Conservation (phyloP, 2,113 vertebrate genomes). For the Canis aureus region DNA sequence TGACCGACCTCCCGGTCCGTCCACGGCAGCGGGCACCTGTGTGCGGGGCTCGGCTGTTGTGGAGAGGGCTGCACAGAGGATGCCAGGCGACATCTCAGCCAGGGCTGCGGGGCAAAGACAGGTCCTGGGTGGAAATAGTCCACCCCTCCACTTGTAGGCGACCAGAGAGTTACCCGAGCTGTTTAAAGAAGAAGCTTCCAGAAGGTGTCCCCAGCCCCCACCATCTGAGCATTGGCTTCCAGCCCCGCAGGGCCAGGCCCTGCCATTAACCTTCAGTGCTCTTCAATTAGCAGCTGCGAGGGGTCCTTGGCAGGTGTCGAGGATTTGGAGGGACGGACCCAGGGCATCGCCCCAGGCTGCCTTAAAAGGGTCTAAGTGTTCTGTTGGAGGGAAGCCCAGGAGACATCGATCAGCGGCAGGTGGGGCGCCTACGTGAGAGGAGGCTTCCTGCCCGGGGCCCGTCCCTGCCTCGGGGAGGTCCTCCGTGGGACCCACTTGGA, state of each 20-base stretch:
- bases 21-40: rapidly evolving
- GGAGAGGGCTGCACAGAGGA: rapidly evolving
- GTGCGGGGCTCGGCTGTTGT: rapidly evolving
- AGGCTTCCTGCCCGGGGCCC: too few species aligned
- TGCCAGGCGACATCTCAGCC: rapidly evolving
- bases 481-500: rapidly evolving
- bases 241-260: background rate
- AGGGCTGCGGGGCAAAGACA: rapidly evolving
- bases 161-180: background rate
- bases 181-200: background rate
- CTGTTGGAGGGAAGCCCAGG: conserved; percentile 54
- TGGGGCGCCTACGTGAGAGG: rapidly evolving
- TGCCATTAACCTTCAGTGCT: background rate
- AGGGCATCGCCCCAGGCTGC: background rate
- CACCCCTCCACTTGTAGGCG: too few species aligned
- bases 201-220: background rate
- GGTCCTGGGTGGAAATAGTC: rapidly evolving
- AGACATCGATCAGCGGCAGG: background rate
- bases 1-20: rapidly evolving
- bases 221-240: background rate
- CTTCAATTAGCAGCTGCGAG: background rate
- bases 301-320: background rate
- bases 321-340: background rate
- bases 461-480: background rate
- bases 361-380: conserved; percentile 13